phyloP scores from a whole-genome alignment of 2,888 invertebrate genomes.

The Caenorhabditis virilis region DNA sequence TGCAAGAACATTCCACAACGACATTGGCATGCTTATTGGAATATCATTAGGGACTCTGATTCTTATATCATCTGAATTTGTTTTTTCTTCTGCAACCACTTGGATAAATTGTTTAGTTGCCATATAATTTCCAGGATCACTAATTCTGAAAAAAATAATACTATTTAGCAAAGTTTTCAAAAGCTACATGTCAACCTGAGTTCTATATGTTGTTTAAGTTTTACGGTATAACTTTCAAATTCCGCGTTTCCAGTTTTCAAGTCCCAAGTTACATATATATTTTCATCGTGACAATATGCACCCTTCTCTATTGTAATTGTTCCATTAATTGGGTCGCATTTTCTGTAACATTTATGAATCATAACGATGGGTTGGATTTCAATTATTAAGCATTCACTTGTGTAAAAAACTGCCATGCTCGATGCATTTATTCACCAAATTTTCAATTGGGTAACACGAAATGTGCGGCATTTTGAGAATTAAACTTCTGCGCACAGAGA shows the following conservation, averaged over 20 bases:
- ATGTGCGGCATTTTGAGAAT: conserved; percentile 52
- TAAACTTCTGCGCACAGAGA: conserved; percentile 42
- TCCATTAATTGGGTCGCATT: conserved; percentile 54
- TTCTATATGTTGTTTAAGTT: conserved; percentile 25
- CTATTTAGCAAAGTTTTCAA: too few species aligned
- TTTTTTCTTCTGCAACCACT: conserved; percentile 19
- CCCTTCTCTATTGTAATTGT: conserved; percentile 48
- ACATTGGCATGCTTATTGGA: conserved; percentile 45
- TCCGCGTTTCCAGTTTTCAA: conserved; percentile 34
- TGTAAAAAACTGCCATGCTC: conserved; percentile 44
- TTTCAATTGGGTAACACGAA: conserved; percentile 42
- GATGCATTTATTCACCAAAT: conserved; percentile 51
- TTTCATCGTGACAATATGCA: conserved; percentile 46
- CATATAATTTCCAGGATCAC: conserved; percentile 47
- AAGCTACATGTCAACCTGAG: too few species aligned
- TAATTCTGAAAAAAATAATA: conserved; percentile 31
- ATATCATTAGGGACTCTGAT: conserved; percentile 39
- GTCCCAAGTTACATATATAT: conserved; percentile 45
- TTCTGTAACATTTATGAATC: conserved; percentile 14
- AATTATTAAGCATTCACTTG: conserved; percentile 19
- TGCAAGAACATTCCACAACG: conserved; percentile 50
- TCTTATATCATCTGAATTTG: conserved; percentile 15
- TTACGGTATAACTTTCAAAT: conserved; percentile 29
- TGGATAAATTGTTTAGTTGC: conserved; percentile 16
- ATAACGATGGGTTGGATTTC: not conserved